A percentile compares a stretch with the other conserved stretches of the same genome.
These are phyloP conservation scores for Rhynchophorus ferrugineus DNA, from an alignment of 1,140 invertebrate genomes.

Conservation along the genomic window DNA sequence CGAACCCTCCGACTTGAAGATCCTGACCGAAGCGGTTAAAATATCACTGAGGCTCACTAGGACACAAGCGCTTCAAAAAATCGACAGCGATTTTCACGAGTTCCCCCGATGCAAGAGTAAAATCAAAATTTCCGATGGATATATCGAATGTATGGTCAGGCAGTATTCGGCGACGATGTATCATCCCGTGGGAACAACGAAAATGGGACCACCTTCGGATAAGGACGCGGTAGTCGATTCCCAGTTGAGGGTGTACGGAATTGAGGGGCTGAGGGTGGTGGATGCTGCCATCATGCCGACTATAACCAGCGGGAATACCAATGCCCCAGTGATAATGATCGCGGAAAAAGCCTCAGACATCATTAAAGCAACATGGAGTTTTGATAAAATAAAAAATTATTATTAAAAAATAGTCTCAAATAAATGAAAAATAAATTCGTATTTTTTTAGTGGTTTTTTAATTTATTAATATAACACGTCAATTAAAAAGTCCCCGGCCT, in stretches of 20 bases:
- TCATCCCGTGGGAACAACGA: conserved; percentile 83
- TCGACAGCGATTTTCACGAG: conserved; percentile 59
- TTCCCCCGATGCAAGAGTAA: conserved; percentile 66
- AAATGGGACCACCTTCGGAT: conserved; percentile 86
- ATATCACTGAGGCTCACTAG: conserved; percentile 65
- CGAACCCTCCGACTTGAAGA: conserved; percentile 70
- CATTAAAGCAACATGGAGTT: too few species aligned
- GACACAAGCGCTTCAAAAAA: conserved; percentile 62
- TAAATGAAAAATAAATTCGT: too few species aligned
- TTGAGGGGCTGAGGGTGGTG: conserved; percentile 71
- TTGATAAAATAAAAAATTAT: too few species aligned
- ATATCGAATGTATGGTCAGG: conserved; percentile 78
- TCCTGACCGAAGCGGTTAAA: conserved; percentile 75
- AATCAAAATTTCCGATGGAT: conserved; percentile 58
- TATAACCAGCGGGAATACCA: conserved; percentile 75
- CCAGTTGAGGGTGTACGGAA: conserved; percentile 69
- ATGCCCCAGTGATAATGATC: conserved; percentile 81
- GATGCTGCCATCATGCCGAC: conserved; percentile 82
- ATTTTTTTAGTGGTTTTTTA: too few species aligned
- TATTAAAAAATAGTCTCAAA: too few species aligned
- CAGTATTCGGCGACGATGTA: conserved; percentile 75
- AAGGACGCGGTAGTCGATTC: conserved; percentile 80
- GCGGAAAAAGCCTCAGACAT: conserved; percentile 76
- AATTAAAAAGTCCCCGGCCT: too few species aligned
- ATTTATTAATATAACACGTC: too few species aligned